A percentile compares a stretch with the other conserved stretches of the same genome.
These are phyloP conservation scores for Eucidaris tribuloides DNA, from an alignment of 35 echinoderm and acorn worm genomes.

Conservation along the genomic window DNA sequence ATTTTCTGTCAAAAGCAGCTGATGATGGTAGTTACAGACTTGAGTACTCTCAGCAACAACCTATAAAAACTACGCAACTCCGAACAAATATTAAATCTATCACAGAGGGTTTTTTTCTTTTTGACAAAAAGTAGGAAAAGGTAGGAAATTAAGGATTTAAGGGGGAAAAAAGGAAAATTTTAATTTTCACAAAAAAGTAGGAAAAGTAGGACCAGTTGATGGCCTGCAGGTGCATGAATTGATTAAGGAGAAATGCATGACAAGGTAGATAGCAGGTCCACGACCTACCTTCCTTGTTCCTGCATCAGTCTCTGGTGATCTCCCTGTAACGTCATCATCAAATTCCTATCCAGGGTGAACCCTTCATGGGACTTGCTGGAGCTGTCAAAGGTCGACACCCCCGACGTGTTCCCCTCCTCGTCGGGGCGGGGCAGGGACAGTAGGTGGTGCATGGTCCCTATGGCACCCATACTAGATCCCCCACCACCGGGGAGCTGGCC, in stretches of 20 bases:
- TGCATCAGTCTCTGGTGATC: conserved; percentile 68
- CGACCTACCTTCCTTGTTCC: conserved; percentile 68
- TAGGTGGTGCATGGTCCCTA: neutral
- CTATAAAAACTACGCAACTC: too few relatives aligned
- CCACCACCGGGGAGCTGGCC: neutral
- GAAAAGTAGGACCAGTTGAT: neutral
- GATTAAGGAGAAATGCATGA: neutral
- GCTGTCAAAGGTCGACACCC: conserved; percentile 86
- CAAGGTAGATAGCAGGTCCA: neutral
- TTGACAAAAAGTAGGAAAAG: too few relatives aligned
- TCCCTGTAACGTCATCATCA: conserved; percentile 25
- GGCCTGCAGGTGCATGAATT: neutral
- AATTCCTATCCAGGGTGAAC: conserved; percentile 38
- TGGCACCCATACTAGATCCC: neutral
- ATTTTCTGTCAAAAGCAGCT: neutral
- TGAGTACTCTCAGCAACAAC: too few relatives aligned
- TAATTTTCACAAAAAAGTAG: too few relatives aligned
- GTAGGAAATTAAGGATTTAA: too few relatives aligned
- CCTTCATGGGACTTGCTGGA: conserved; percentile 79
- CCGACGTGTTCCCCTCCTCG: conserved; percentile 82
- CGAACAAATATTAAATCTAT: too few relatives aligned
- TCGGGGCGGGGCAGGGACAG: neutral
- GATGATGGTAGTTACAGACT: neutral
- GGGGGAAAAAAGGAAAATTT: too few relatives aligned
- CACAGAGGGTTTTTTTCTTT: too few relatives aligned